Conservation (phyloP, 2,888 invertebrate genomes). For the Hermodice carunculata region DNA sequence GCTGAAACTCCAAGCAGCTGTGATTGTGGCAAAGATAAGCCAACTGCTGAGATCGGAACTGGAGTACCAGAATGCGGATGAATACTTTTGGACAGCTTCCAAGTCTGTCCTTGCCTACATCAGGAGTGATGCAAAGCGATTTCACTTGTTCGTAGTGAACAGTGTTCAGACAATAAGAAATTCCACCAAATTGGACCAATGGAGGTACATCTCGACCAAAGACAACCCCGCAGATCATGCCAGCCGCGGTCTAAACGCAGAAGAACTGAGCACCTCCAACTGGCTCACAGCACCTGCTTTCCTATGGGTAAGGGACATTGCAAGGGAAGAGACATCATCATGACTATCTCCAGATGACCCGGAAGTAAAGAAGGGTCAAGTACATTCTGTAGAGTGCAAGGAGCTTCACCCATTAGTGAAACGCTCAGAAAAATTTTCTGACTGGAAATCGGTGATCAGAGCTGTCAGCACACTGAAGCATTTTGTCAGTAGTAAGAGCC, state of each 20-base stretch:
- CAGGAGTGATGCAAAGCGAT: constrained; percentile 32
- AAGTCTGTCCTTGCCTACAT: constrained; percentile 28
- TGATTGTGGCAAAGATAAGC: constrained; percentile 15
- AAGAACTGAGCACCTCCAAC: constrained; percentile 19
- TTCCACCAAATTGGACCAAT: constrained; percentile 27
- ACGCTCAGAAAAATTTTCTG: constrained; percentile 10
- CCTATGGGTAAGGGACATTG: constrained; percentile 23
- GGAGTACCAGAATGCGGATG: background rate
- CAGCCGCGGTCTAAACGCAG: constrained; percentile 38
- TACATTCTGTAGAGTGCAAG: background rate
- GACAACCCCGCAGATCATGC: constrained; percentile 57
- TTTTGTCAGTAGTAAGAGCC: background rate
- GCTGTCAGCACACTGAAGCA: background rate
- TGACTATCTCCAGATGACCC: constrained; percentile 7
- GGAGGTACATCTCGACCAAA: constrained; percentile 46
- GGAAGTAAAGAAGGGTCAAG: background rate
- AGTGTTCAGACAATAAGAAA: constrained; percentile 43
- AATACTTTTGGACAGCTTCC: constrained; percentile 33
- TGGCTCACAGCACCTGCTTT: constrained; percentile 28
- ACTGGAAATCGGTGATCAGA: constrained; percentile 9
- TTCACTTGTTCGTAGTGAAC: constrained; percentile 50
- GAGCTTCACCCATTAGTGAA: background rate
- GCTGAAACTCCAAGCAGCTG: constrained; percentile 25
- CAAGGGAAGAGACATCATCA: no score
- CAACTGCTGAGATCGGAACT: constrained; percentile 20